These are phyloP conservation scores for Gallinago solitaria DNA, from an alignment of 2,797 vertebrate species.

Conservation along the genomic window DNA sequence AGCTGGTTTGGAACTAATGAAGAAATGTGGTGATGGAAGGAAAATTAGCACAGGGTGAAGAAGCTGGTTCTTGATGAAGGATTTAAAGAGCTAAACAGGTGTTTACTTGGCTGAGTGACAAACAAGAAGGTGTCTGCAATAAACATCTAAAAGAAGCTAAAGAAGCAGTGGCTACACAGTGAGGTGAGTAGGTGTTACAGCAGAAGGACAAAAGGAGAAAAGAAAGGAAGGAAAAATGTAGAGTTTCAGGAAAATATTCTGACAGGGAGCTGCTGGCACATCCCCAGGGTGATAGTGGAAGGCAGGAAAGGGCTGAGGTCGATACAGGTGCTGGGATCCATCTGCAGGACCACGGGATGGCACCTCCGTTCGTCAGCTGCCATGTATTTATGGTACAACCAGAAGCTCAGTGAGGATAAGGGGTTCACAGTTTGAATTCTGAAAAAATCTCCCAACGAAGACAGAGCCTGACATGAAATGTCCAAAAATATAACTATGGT, in stretches of 20 bases:
- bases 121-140: neutral
- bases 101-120: constrained; percentile 15
- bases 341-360: fast-evolving
- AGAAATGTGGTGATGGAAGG: neutral
- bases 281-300: too few relatives aligned
- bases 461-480: neutral
- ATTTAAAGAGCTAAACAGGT: constrained; percentile 15
- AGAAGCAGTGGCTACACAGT: neutral
- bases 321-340: fast-evolving
- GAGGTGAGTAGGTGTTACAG: neutral
- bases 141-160: neutral
- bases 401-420: neutral
- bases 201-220: neutral
- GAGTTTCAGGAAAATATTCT: neutral
- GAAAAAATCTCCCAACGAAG: neutral
- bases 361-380: neutral
- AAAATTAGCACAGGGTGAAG: constrained; percentile 30
- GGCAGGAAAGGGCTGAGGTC: neutral
- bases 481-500: neutral
- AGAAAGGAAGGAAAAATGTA: neutral
- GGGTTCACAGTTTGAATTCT: neutral
- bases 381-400: neutral
- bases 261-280: neutral
- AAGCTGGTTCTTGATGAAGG: constrained; percentile 11
- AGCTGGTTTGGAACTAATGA: neutral